Evolutionary conservation across 2,797 vertebrate genomes (phyloP).

Genomic region (Anguilla anguilla): DNA sequence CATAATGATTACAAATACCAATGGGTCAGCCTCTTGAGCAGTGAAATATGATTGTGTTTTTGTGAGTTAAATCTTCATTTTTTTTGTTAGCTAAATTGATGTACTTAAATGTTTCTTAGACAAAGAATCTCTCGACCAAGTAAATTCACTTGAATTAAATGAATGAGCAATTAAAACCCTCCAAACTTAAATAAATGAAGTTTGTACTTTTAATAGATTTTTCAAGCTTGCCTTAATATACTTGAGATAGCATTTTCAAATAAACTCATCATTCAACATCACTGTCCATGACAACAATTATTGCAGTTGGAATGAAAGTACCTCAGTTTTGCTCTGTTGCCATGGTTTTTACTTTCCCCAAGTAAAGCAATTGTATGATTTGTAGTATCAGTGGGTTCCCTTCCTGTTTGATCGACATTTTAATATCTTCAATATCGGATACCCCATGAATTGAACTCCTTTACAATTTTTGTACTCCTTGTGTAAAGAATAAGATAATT

Average conservation of each 20-base stretch:
- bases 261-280: constrained; percentile 17
- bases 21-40: not conserved
- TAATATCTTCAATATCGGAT: constrained; percentile 7
- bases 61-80: not conserved
- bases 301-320: not conserved
- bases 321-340: constrained; percentile 12
- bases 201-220: not conserved
- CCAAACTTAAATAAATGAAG: constrained; percentile 4
- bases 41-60: not conserved
- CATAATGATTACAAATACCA: not conserved
- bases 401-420: not conserved
- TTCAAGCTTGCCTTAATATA: constrained; percentile 16
- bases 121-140: constrained; percentile 2
- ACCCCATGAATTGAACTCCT: not conserved
- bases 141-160: constrained; percentile 2
- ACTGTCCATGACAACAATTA: constrained; percentile 10
- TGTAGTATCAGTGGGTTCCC: not conserved
- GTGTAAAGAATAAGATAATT: not conserved
- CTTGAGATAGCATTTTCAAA: not conserved
- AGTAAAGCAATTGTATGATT: constrained; percentile 17
- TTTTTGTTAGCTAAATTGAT: constrained; percentile 9
- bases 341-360: constrained; percentile 5
- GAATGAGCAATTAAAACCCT: constrained; percentile 9
- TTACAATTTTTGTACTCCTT: not conserved
- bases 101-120: not conserved